Evolutionary conservation across 2,888 invertebrate species (phyloP).

Genomic region (Sminthurides aquaticus): DNA sequence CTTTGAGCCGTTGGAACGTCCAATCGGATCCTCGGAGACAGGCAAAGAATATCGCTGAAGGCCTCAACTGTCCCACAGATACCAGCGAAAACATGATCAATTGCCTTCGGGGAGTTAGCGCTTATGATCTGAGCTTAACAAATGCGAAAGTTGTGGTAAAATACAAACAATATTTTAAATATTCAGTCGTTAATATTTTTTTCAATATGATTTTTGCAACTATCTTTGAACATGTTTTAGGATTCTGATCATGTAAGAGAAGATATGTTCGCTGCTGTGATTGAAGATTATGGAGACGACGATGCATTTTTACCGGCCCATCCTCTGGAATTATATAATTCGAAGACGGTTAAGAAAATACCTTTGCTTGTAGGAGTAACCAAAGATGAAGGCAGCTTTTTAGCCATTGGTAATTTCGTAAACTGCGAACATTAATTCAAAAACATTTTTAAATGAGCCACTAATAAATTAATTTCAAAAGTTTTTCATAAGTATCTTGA

Average conservation of each 20-base stretch:
- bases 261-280: neutral
- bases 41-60: neutral
- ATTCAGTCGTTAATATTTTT: too few species aligned
- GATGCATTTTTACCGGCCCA: slow-evolving; percentile 7
- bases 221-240: neutral
- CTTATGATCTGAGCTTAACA: neutral
- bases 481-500: too few species aligned
- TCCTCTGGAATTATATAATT: slow-evolving; percentile 5
- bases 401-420: neutral
- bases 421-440: too few species aligned
- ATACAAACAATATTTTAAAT: too few species aligned
- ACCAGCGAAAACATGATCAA: neutral
- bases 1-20: neutral
- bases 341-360: slow-evolving; percentile 2
- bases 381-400: slow-evolving; percentile 9
- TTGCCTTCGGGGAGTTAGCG: neutral
- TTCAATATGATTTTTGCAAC: too few species aligned
- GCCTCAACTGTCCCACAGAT: neutral
- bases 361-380: slow-evolving; percentile 12
- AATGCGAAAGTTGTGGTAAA: too few species aligned
- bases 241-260: neutral
- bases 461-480: too few species aligned
- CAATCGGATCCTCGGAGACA: neutral
- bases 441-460: too few species aligned
- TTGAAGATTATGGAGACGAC: neutral